Evolutionary conservation across 2,888 invertebrate genomes (phyloP), one percentile per base, ranked within the genome.

Genomic region (Crepidodera aurea): DNA sequence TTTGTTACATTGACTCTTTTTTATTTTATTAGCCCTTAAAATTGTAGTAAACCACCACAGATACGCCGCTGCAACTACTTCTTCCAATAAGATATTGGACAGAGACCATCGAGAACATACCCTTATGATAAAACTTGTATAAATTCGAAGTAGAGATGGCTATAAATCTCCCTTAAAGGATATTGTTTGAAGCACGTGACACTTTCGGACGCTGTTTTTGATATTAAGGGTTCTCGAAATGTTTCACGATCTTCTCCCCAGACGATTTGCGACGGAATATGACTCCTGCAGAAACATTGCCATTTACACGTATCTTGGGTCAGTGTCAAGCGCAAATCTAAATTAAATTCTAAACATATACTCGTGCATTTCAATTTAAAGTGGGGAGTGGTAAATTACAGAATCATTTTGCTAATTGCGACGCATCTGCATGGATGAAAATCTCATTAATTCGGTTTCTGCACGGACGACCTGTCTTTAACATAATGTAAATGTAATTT

Each of bases 131-230:
- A 77, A 77, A 78, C 74, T 77, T 77, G 77, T 77, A 78, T 78
- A 78, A 78, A 79, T 77, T 78, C 77, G 72, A 68, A 72, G 70
- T 71, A 68, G 71, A 73, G 67, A 71, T 69, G 65, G 71, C 73
- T 68, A 75, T 76, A 78, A 77, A 78, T 77, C 76, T 78, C 72
- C 69, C 73, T 69, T 75, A 75, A 74, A 76, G 75, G 78, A 78
- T 77, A 78, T 78, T 78, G 77, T 78, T 77, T 75, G 75, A 76
- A 74, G 76, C 76, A 77, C 78, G 76, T 78, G 78, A 77, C 78
- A 78, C 75, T 73, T 74, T 70, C 72, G 71, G 73, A 57, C 70
- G 70, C 73, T 75, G 76, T 69, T 68, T 72, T 69, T 75, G 76
- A 75, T 75, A 73, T 74, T 75, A 74, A 76, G 74, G 70, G 74